Conservation (phyloP, 2,113 vertebrate genomes). For the Hyaena hyaena region DNA sequence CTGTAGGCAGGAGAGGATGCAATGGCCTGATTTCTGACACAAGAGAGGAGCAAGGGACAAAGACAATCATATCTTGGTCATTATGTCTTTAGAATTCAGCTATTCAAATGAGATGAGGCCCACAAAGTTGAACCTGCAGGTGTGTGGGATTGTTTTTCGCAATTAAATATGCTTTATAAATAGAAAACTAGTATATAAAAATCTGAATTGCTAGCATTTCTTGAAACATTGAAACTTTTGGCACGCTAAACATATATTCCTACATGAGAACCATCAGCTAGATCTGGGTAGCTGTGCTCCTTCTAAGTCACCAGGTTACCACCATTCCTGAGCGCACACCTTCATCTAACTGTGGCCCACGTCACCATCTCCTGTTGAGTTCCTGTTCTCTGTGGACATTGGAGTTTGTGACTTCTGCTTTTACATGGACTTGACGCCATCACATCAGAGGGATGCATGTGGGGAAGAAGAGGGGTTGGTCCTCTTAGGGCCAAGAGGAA, state of each 20-base stretch:
- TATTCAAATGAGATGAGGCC: not conserved
- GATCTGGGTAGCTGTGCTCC: not conserved
- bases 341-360: not conserved
- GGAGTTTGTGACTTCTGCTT: not conserved
- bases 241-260: not conserved
- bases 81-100: not conserved
- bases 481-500: not conserved
- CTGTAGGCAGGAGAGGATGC: not conserved
- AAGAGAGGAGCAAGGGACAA: not conserved
- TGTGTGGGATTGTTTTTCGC: not conserved
- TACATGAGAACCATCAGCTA: not conserved
- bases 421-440: not conserved
- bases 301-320: no score
- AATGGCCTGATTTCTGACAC: not conserved
- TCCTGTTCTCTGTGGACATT: not conserved
- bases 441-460: not conserved
- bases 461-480: not conserved
- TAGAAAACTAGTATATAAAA: not conserved
- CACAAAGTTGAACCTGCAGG: not conserved
- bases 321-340: rapidly evolving
- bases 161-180: not conserved
- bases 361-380: not conserved
- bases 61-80: not conserved
- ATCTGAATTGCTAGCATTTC: not conserved
- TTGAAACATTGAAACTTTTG: not conserved